Evolutionary conservation across 2,888 invertebrate genomes (phyloP), one percentile per base, ranked within the genome.

Genomic region (Drosophila cognata): DNA sequence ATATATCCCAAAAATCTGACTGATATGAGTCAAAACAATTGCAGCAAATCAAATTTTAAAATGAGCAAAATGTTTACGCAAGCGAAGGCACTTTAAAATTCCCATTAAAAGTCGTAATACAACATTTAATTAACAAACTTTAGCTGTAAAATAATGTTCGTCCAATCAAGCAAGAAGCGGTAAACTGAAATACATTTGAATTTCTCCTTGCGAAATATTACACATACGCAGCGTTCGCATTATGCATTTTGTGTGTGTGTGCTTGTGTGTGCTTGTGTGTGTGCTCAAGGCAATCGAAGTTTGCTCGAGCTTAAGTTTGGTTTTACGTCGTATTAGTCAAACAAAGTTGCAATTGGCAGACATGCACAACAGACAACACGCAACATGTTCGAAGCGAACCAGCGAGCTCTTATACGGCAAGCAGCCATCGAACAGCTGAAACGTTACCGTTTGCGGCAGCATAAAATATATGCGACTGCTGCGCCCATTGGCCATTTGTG

Each of bases 401-500:
- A 31, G 43, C 29, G 61, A n/a, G 48, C 82, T 81, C 81, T 81
- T 81, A 84, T 81, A 81, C 81, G 53, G 5, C 21, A 21, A 18
- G 57, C 60, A 60, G 35, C 52, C 31, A 25, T 48, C 72, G 38
- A 53, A 74, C 65, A 68, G 25, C 35, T 41, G 46, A 56, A 52
- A 38, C 56, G 55, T 59, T 51, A 79, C 75, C 79, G 64, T 65
- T 73, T 73, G 58, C 65, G 59, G 80, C 71, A 75, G 78, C 89
- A 87, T 88, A 82, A 88, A 90, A 90, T 90, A 84, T 90, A 89
- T 60, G 75, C 77, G 77, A 62, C 56, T 52, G 71, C 62, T 60
- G 64, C 63, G 81, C 77, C 71, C 81, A 71, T 84, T 72, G 89
- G 89, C 83, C 89, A 88, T 90, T 88, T 82, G 89, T 84, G 77